phyloP scores from a whole-genome alignment of 1,140 invertebrate species.

The Drosophila lacertosa region DNA sequence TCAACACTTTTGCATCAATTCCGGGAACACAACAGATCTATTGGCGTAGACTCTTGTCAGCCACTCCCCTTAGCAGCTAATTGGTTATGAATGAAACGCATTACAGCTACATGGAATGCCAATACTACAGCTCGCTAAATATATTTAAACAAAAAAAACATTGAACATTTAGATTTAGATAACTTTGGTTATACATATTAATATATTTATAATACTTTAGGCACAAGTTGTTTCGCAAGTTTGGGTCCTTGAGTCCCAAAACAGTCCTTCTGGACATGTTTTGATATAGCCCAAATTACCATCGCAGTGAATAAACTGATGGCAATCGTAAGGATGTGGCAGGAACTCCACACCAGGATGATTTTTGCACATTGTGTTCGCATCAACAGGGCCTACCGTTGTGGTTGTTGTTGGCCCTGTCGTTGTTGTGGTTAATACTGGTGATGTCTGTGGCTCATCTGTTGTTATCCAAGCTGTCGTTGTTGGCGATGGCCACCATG shows the following conservation, averaged over 20 bases:
- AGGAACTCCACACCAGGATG: slow-evolving; percentile 45
- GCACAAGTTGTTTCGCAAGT: slow-evolving; percentile 46
- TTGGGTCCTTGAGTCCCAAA: slow-evolving; percentile 42
- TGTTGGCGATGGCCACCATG: background rate
- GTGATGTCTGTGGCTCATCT: background rate
- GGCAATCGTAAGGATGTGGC: slow-evolving; percentile 63
- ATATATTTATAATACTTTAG: slow-evolving; percentile 24
- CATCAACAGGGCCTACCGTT: slow-evolving; percentile 27
- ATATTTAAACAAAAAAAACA: background rate
- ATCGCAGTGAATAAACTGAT: slow-evolving; percentile 55
- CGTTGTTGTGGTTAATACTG: background rate
- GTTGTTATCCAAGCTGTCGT: background rate
- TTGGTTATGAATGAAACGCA: slow-evolving; percentile 54
- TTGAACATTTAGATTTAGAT: background rate
- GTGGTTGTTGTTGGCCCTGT: background rate
- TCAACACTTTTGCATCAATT: slow-evolving; percentile 44
- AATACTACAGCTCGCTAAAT: background rate
- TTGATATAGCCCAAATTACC: slow-evolving; percentile 21
- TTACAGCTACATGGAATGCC: background rate
- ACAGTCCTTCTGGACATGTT: slow-evolving; percentile 41
- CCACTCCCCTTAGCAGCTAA: slow-evolving; percentile 46
- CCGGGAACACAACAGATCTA: slow-evolving; percentile 52
- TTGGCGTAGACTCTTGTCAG: background rate
- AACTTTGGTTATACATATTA: slow-evolving; percentile 12
- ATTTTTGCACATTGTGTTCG: slow-evolving; percentile 35